Evolutionary conservation across 2,888 invertebrate genomes (phyloP).

Genomic region (Andrena hattorfiana): DNA sequence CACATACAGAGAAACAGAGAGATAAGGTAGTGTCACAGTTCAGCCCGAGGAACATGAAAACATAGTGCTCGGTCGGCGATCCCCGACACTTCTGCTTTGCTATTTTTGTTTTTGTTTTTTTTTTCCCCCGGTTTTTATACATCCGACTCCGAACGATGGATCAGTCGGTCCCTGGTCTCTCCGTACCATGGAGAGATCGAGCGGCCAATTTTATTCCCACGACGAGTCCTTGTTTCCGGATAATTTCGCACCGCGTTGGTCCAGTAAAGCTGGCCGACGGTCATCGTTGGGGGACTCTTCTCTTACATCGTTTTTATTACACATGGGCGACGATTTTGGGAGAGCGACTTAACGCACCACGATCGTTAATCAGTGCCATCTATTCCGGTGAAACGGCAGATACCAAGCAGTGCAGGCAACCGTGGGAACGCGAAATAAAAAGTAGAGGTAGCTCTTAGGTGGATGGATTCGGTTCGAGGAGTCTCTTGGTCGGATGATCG

Average conservation of each 20-base stretch:
- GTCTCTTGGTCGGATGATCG: conserved; percentile 41
- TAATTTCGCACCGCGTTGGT: conserved; percentile 42
- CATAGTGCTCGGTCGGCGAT: conserved; percentile 57
- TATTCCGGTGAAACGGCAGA: conserved; percentile 31
- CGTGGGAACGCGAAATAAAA: conserved; percentile 35
- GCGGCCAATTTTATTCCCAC: conserved; percentile 44
- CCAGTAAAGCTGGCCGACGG: conserved; percentile 30
- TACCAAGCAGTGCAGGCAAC: conserved; percentile 42
- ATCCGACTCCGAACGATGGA: conserved; percentile 21
- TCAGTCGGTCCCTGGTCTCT: conserved; percentile 19
- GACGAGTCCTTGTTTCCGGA: conserved; percentile 41
- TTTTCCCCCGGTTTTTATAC: conserved; percentile 1
- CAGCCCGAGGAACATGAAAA: conserved; percentile 64
- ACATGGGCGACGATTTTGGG: background rate
- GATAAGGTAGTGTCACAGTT: conserved; percentile 61
- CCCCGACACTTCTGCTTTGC: conserved; percentile 51
- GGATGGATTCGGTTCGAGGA: conserved; percentile 52
- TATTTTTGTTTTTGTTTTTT: conserved; percentile 14
- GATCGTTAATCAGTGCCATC: conserved; percentile 42
- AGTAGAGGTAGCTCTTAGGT: conserved; percentile 50
- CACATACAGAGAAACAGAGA: conserved; percentile 64
- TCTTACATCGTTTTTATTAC: conserved; percentile 25
- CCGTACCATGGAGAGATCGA: conserved; percentile 16
- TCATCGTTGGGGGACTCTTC: conserved; percentile 24
- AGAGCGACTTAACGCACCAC: conserved; percentile 21